phyloP scores from a whole-genome alignment of 37 sponge, comb jelly and placozoan species.

The Eunapius fragilis region DNA sequence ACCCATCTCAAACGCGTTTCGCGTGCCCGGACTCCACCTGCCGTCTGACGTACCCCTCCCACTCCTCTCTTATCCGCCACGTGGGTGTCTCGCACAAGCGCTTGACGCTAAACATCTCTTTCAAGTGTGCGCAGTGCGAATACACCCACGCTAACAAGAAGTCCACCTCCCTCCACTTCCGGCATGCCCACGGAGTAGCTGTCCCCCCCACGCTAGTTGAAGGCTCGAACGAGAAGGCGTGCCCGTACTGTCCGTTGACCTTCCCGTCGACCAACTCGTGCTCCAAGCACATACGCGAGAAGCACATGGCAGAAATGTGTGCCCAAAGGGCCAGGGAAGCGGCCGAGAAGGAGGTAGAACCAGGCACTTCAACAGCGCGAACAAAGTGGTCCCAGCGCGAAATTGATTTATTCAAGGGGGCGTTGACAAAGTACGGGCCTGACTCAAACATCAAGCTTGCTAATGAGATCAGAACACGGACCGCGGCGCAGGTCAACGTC shows the following conservation, averaged over 20 bases:
- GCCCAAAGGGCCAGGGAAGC: neutral
- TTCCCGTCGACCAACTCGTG: neutral
- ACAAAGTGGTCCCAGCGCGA: neutral
- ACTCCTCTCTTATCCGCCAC: neutral
- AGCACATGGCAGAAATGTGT: neutral
- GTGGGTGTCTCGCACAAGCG: neutral
- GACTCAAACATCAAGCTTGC: neutral
- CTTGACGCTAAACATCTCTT: neutral
- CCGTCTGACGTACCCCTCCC: neutral
- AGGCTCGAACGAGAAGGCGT: neutral
- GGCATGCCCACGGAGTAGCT: neutral
- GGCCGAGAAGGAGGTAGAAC: neutral
- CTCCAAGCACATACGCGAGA: neutral
- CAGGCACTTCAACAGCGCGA: neutral
- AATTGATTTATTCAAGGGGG: neutral
- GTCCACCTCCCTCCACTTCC: neutral
- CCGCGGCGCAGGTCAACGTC: neutral
- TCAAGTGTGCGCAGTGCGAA: neutral
- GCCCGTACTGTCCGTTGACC: neutral
- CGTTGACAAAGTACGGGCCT: neutral
- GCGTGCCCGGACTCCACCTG: neutral
- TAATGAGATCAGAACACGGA: neutral
- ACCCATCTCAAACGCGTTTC: neutral
- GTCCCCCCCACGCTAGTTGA: neutral
- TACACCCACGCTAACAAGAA: neutral